Base-by-base conservation (phyloP, 2,113 vertebrate species). In the Rhinichthys klamathensis region DNA sequence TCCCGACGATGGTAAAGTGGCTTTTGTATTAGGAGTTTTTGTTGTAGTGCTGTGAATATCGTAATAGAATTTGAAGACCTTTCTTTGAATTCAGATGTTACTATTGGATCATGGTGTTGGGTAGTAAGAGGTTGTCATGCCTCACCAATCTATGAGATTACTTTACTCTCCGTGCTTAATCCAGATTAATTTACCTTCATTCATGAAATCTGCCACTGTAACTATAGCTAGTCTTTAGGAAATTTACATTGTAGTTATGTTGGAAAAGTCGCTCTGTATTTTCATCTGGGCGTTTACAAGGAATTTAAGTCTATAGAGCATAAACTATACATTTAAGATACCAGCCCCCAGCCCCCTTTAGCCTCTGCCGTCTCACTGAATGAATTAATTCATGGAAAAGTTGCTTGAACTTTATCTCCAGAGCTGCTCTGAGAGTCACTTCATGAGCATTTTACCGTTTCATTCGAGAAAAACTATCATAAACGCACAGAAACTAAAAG, bases 111-210 rank as follows among this genome's bases (percentile, higher is more conserved):
- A 38, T 49, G 70, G 54, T 35, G 58, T 21, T 46, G 16, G 61
- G 44, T 35, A 35, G 74, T 80, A 56, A 80, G 84, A 51, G 77
- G 56, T 72, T 51, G 61, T 74, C 61, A 51, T 83, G 86, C 49
- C 54, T 81, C 88, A 88, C 84, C 85, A 90, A 90, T 92, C 86
- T 83, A 82, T 13, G 32, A 85, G 87, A 93, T 93, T 92, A 89
- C 85, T 85, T 90, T 89, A 82, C 83, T 86, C 84, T 88, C 84
- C 85, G 78, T 89, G 87, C 87, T 91, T 91, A 91, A 93, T 92
- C 92, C 90, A 91, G 92, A 94, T 93, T 91, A 92, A 91, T 87
- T 90, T 89, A 84, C 78, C 86, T 88, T 92, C 86, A 73, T 70
- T 73, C 56, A 63, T 46, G 82, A 79, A 91, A 80, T 13, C 44